phyloP scores from a whole-genome alignment of 2,888 invertebrate genomes.

The Camponotus fellah region DNA sequence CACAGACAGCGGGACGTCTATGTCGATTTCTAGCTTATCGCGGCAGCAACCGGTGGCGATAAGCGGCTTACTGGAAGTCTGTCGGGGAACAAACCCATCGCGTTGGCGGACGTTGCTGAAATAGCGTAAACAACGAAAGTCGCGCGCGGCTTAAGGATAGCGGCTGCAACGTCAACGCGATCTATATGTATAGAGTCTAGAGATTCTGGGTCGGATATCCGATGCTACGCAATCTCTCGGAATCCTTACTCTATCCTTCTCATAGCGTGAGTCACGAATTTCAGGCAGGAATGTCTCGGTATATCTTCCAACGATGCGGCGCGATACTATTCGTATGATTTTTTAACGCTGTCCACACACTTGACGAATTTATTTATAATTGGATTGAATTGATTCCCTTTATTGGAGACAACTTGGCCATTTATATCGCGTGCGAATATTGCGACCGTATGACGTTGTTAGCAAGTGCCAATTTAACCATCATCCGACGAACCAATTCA shows the following conservation, averaged over 20 bases:
- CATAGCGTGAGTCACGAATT: background rate
- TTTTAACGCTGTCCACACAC: background rate
- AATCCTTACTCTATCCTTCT: background rate
- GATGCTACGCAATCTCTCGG: background rate
- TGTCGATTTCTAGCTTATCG: slow-evolving; percentile 62
- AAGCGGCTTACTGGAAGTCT: slow-evolving; percentile 72
- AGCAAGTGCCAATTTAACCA: slow-evolving; percentile 51
- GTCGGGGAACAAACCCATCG: slow-evolving; percentile 53
- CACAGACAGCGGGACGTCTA: slow-evolving; percentile 41
- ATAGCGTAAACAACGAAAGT: slow-evolving; percentile 46
- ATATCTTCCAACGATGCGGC: background rate
- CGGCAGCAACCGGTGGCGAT: slow-evolving; percentile 59
- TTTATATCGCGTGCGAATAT: slow-evolving; percentile 48
- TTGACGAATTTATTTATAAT: slow-evolving; percentile 13
- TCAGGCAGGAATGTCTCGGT: background rate
- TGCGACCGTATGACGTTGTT: slow-evolving; percentile 38
- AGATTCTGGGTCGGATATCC: background rate
- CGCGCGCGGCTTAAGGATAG: slow-evolving; percentile 34
- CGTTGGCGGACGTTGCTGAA: slow-evolving; percentile 40
- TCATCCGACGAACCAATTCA: slow-evolving; percentile 45
- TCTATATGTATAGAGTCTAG: background rate
- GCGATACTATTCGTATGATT: background rate
- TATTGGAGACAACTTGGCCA: background rate
- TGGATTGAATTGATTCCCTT: background rate
- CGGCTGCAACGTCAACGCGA: slow-evolving; percentile 11